Base-by-base conservation (phyloP, 2,113 vertebrate genomes). In the Corynorhinus townsendii region DNA sequence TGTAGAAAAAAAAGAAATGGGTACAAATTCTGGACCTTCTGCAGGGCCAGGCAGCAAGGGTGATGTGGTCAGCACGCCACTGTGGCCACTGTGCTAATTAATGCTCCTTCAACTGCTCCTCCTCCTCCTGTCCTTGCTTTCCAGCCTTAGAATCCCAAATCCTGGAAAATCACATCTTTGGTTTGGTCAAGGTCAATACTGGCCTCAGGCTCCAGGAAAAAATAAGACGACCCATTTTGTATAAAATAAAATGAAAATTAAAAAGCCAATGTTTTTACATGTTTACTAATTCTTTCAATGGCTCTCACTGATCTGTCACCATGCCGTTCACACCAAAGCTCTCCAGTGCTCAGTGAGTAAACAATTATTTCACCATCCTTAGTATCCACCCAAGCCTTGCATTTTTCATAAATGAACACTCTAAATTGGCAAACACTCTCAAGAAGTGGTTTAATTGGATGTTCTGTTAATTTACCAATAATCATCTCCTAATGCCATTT, bases 381-480 rank as follows among this genome's bases (percentile, higher is more conserved):
- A 81, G 72, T 49, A 59, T 54, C 72, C 38, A 79, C 56, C 26
- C 68, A 56, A n/a, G 16, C 24, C 45, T 88, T 79, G 26, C 47
- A 11, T 77, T 92, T 62, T 72, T 66, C 11, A 28, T 76, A 30
- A 81, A 81, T 2, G 40, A 89, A 71, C 8, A n/a, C 59, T 54
- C 15, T 11, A 83, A 69, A 82, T 40, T 10, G 52, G 90, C 85
- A 89, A 79, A 71, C 11, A 49, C 38, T 64, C 71, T 30, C 1
- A n/a, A 75, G 91, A 96, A 95, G 69, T 62, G 43, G 52, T 89
- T 87, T 92, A 80, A 40, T 26, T 43, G 76, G 40, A 68, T 76
- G 85, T n/a, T 69, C 56, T 88, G 38, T 68, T 95, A 93, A 94
- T 96, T 93, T 92, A 59, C 81, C 82, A 92, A 93, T 68, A 95